phyloP scores from a whole-genome alignment of 2,797 vertebrate species.

The Alfaro cultratus region DNA sequence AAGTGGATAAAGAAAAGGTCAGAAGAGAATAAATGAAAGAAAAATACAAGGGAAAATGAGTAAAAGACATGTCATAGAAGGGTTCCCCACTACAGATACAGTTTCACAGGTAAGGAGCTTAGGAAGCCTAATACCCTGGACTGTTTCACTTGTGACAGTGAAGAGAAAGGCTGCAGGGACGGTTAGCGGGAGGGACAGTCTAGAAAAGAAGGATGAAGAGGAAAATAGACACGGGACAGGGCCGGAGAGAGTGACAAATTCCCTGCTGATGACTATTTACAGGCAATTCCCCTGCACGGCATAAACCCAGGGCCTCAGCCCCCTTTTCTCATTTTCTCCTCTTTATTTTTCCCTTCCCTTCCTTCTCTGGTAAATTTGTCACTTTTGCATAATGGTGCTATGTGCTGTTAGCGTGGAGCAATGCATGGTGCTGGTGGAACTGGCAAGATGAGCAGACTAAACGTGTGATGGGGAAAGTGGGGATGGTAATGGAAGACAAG shows the following conservation, averaged over 20 bases:
- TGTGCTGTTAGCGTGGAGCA: conserved; percentile 35
- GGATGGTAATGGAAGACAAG: conserved; percentile 50
- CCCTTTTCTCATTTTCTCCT: conserved; percentile 59
- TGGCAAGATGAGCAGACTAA: conserved; percentile 42
- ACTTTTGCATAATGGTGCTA: conserved; percentile 76
- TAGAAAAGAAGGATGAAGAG: conserved; percentile 37
- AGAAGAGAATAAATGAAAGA: conserved; percentile 20
- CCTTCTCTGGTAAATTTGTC: conserved; percentile 64
- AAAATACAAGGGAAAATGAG: conserved; percentile 9
- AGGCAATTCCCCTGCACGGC: conserved; percentile 59
- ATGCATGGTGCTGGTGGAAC: conserved; percentile 31
- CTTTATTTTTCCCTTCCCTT: conserved; percentile 62
- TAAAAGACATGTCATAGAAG: conserved; percentile 12
- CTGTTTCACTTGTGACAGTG: conserved; percentile 41
- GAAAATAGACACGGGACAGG: conserved; percentile 37
- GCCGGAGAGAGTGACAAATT: conserved; percentile 62
- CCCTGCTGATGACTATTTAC: conserved; percentile 72
- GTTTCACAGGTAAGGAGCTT: conserved; percentile 19
- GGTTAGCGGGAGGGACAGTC: conserved; percentile 22
- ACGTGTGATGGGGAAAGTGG: conserved; percentile 50
- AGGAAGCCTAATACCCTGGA: conserved; percentile 13
- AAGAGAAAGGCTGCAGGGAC: conserved; percentile 40
- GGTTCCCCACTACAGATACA: conserved; percentile 14
- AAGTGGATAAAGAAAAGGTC: conserved; percentile 28
- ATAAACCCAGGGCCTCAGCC: conserved; percentile 41